Percentiles rank a stretch among this genome's conserved stretches.
These are phyloP conservation scores for Diachasma alloeum DNA, from an alignment of 1,140 invertebrate genomes.

Conservation along the genomic window DNA sequence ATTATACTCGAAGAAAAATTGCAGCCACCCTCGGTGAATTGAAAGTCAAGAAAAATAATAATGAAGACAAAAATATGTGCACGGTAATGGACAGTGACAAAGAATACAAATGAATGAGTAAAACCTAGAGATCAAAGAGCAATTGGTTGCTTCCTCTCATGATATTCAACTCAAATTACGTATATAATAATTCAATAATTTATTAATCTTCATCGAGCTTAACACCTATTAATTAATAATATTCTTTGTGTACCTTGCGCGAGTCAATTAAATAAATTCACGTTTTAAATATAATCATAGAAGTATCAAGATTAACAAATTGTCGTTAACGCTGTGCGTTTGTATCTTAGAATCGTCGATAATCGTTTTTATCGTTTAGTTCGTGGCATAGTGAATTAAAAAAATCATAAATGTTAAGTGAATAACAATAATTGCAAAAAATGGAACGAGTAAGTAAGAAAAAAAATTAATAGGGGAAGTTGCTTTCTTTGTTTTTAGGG, in stretches of 20 bases:
- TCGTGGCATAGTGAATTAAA: slow-evolving; percentile 48
- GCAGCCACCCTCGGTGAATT: slow-evolving; percentile 32
- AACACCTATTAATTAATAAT: slow-evolving; percentile 43
- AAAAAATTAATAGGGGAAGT: neutral
- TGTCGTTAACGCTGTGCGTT: slow-evolving; percentile 36
- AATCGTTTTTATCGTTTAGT: neutral
- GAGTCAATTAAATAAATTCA: slow-evolving; percentile 36
- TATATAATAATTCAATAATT: slow-evolving; percentile 24
- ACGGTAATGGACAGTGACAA: neutral
- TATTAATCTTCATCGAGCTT: slow-evolving; percentile 26
- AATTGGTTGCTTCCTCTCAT: slow-evolving; percentile 37
- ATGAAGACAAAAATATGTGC: neutral
- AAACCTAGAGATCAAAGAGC: slow-evolving; percentile 34
- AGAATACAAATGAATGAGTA: slow-evolving; percentile 33
- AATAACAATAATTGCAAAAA: slow-evolving; percentile 41
- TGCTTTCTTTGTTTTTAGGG: neutral
- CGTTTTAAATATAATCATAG: slow-evolving; percentile 40
- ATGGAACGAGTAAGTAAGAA: slow-evolving; percentile 49
- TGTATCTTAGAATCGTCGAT: neutral
- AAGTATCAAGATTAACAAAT: slow-evolving; percentile 47
- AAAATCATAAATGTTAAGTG: slow-evolving; percentile 32
- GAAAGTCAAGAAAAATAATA: slow-evolving; percentile 12
- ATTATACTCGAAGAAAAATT: slow-evolving; percentile 39
- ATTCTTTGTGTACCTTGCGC: slow-evolving; percentile 42
- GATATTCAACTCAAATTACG: neutral